Conservation (phyloP, 2,797 vertebrate genomes). For the Lates japonicus region DNA sequence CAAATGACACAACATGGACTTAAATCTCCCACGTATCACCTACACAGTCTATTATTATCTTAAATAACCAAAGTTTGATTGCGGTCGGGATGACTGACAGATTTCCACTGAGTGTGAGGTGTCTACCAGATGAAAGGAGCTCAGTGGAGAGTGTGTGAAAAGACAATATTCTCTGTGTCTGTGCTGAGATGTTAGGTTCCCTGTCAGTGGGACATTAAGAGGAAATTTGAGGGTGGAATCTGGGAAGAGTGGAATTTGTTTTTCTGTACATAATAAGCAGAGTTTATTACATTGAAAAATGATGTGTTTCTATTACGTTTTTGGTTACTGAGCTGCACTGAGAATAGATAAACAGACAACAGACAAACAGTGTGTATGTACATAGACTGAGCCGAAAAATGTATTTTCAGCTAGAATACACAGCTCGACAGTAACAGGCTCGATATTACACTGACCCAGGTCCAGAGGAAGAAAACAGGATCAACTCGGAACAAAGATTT, state of each 20-base stretch:
- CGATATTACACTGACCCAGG: neutral
- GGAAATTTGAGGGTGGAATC: neutral
- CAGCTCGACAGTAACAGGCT: neutral
- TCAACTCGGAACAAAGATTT: too few species aligned
- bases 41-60: neutral
- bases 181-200: too few species aligned
- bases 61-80: neutral
- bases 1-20: neutral
- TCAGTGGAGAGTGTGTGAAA: neutral
- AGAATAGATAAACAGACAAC: neutral
- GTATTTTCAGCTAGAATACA: neutral
- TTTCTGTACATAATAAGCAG: neutral
- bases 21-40: conserved; percentile 3
- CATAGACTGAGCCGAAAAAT: too few species aligned
- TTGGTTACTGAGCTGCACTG: neutral
- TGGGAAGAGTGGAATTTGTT: neutral
- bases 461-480: neutral
- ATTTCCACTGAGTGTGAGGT: neutral
- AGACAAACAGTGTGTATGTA: neutral
- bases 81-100: neutral
- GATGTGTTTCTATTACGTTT: neutral
- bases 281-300: neutral
- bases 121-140: neutral
- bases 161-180: neutral
- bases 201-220: neutral